Conservation (phyloP, 2,797 vertebrate genomes). For the Linurgus olivaceus region DNA sequence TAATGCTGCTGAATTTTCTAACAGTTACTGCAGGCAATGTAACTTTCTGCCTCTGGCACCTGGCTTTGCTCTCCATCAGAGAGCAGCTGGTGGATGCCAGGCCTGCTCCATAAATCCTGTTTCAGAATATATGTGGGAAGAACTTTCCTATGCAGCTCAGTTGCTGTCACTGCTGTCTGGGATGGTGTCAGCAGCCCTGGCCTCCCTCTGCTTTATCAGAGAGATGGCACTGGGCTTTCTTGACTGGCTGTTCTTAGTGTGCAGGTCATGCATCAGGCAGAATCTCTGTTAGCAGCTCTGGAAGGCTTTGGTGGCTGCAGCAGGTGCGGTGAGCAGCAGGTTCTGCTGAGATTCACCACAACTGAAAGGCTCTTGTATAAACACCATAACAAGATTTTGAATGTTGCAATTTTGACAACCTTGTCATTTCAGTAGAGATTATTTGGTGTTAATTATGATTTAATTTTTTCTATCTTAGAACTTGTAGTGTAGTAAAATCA, state of each 20-base stretch:
- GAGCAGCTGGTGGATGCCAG: not conserved
- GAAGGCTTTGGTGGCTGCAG: not conserved
- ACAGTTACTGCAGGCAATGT: not conserved
- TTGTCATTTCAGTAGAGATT: not conserved
- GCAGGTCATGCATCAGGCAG: not conserved
- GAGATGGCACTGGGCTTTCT: not conserved
- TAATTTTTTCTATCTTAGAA: not conserved
- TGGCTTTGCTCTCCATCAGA: not conserved
- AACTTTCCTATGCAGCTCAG: not conserved
- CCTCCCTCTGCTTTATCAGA: not conserved
- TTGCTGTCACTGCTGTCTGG: not conserved
- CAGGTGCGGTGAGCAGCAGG: not conserved
- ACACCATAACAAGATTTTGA: not conserved
- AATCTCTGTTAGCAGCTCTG: not conserved
- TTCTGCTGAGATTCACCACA: not conserved
- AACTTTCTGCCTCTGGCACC: not conserved
- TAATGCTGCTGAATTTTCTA: not conserved
- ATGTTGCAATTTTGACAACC: not conserved
- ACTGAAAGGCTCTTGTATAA: not conserved
- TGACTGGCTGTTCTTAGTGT: not conserved
- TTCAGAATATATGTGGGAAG: not conserved
- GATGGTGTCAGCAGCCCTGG: not conserved
- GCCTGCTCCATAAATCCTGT: not conserved
- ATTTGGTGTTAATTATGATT: not conserved
- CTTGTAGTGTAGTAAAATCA: not conserved